These are phyloP conservation scores for Salpingus planirostris DNA, from an alignment of 2,888 invertebrate genomes.

Conservation along the genomic window DNA sequence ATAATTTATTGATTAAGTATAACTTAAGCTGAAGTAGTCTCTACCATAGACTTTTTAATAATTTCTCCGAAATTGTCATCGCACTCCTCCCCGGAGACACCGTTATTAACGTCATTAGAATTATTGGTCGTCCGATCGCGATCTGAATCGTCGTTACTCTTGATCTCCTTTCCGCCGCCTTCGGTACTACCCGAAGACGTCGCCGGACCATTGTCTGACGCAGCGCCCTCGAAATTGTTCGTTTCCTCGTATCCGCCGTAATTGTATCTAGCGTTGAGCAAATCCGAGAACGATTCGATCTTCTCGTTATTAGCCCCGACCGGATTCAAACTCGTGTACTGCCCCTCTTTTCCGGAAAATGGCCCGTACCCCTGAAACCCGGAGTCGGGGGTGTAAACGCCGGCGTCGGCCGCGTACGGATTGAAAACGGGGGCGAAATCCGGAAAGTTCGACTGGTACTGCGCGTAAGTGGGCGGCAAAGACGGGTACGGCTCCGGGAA, in stretches of 20 bases:
- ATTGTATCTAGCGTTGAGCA: slow-evolving; percentile 49
- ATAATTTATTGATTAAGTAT: too few species aligned
- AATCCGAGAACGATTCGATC: slow-evolving; percentile 60
- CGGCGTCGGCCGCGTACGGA: slow-evolving; percentile 42
- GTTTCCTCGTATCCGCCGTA: slow-evolving; percentile 48
- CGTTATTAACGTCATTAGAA: too few species aligned
- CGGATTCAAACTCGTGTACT: slow-evolving; percentile 61
- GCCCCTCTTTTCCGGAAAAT: slow-evolving; percentile 41
- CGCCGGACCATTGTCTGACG: slow-evolving; percentile 22
- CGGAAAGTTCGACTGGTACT: slow-evolving; percentile 33
- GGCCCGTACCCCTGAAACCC: slow-evolving; percentile 45
- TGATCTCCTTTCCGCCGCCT: slow-evolving; percentile 22
- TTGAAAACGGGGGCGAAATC: slow-evolving; percentile 42
- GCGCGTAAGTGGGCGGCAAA: slow-evolving; percentile 21
- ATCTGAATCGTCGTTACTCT: too few species aligned
- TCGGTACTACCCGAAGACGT: slow-evolving; percentile 15
- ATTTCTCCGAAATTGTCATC: slow-evolving; percentile 84
- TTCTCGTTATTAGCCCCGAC: slow-evolving; percentile 59
- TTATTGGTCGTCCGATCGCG: slow-evolving; percentile 25
- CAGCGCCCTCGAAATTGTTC: slow-evolving; percentile 36
- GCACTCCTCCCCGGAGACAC: slow-evolving; percentile 41
- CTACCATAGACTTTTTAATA: slow-evolving; percentile 87
- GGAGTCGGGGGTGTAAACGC: slow-evolving; percentile 36
- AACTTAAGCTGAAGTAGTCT: slow-evolving; percentile 73
- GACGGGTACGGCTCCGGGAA: slow-evolving; percentile 33